Conservation (phyloP, 2,113 vertebrate genomes). For the Parotia lawesii region DNA sequence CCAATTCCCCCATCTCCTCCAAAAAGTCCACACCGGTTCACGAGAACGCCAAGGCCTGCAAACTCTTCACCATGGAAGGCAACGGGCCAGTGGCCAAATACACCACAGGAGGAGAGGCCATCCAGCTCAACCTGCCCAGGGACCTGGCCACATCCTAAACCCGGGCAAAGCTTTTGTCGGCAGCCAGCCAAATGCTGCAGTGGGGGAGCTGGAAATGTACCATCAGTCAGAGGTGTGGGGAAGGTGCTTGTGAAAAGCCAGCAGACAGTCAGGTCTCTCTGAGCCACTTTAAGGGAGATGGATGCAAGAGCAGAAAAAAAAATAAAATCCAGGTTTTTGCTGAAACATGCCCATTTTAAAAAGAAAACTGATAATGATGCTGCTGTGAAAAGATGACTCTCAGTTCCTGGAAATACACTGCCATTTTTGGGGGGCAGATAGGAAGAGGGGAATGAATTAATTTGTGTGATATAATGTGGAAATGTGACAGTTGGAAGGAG, state of each 20-base stretch:
- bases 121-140: constrained; percentile 74
- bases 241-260: constrained; percentile 3
- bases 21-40: constrained; percentile 77
- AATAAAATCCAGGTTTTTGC: background rate
- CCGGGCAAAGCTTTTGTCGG: background rate
- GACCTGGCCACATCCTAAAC: constrained; percentile 62
- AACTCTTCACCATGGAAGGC: constrained; percentile 70
- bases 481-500: background rate
- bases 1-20: constrained; percentile 82
- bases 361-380: background rate
- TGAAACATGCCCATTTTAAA: background rate
- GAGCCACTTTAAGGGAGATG: background rate
- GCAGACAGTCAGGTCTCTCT: background rate
- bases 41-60: constrained; percentile 44
- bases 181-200: background rate
- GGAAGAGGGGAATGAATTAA: background rate
- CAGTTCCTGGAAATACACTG: background rate
- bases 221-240: background rate
- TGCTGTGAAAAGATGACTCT: background rate
- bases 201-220: background rate
- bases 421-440: background rate
- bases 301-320: background rate
- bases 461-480: background rate
- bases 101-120: constrained; percentile 37
- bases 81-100: constrained; percentile 61